phyloP scores from a whole-genome alignment of 92 coral and sea anemone genomes.

The Palythoa grandis region DNA sequence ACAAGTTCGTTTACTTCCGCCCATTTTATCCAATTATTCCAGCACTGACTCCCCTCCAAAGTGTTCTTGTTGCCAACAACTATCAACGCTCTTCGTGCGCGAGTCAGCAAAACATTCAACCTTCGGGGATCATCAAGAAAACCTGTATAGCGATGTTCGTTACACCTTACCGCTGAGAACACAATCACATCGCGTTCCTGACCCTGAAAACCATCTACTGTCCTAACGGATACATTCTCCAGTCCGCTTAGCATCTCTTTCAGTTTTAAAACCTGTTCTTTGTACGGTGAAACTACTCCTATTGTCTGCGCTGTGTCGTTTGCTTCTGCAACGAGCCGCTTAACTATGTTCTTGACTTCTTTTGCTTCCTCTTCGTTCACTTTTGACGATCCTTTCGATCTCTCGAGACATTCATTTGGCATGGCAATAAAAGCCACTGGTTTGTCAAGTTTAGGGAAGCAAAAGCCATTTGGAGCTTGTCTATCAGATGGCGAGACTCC shows the following conservation, averaged over 20 bases:
- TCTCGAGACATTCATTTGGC: conserved; percentile 55
- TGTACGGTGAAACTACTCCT: conserved; percentile 78
- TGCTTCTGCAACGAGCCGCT: conserved; percentile 43
- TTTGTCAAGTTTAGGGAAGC: conserved; percentile 56
- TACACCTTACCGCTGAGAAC: conserved; percentile 85
- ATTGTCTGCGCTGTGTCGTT: conserved; percentile 52
- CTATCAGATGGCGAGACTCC: conserved; percentile 69
- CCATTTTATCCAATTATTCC: conserved; percentile 72
- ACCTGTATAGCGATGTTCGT: conserved; percentile 72
- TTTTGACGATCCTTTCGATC: conserved; percentile 62
- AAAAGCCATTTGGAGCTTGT: conserved; percentile 66
- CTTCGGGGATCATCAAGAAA: conserved; percentile 76
- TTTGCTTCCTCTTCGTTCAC: conserved; percentile 60
- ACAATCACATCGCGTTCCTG: conserved; percentile 86
- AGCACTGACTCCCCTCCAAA: conserved; percentile 62
- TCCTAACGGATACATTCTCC: conserved; percentile 66
- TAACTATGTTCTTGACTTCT: conserved; percentile 51
- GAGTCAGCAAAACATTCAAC: conserved; percentile 80
- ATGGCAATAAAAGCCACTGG: conserved; percentile 72
- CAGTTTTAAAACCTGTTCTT: conserved; percentile 62
- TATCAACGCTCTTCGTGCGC: conserved; percentile 80
- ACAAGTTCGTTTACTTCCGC: conserved; percentile 27
- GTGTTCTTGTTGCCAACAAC: conserved; percentile 71
- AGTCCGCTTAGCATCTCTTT: conserved; percentile 41
- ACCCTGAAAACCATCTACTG: conserved; percentile 88